Evolutionary conservation across 2,797 vertebrate genomes (phyloP).

Genomic region (Tragelaphus eurycerus): DNA sequence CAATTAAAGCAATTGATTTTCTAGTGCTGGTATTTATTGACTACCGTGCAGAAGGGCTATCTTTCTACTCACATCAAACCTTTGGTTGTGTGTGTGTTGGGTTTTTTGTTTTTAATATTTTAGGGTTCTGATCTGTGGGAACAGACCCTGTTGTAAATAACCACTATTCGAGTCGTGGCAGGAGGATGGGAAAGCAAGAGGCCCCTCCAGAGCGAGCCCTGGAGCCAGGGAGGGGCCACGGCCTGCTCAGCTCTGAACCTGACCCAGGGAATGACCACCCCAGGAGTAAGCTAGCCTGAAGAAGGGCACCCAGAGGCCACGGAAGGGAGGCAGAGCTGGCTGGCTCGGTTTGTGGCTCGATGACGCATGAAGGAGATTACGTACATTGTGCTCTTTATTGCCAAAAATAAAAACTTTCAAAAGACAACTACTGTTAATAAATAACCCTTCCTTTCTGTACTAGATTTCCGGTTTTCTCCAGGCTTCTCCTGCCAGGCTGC

Average conservation of each 20-base stretch:
- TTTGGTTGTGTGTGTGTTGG: conserved; percentile 53
- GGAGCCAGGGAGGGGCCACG: not conserved
- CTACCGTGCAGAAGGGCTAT: conserved; percentile 86
- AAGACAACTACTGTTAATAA: conserved; percentile 78
- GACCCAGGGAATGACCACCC: not conserved
- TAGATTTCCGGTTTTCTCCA: not conserved
- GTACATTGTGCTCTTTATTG: conserved; percentile 80
- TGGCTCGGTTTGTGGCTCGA: conserved; percentile 56
- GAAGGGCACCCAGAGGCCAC: not conserved
- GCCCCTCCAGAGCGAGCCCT: not conserved
- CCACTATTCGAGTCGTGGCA: conserved; percentile 73
- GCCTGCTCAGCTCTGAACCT: not conserved
- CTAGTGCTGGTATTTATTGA: conserved; percentile 86
- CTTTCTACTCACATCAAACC: conserved; percentile 82
- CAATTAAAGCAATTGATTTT: conserved; percentile 84
- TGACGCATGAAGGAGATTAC: conserved; percentile 77
- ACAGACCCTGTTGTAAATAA: conserved; percentile 82
- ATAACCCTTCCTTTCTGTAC: conserved; percentile 75
- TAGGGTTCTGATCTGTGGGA: conserved; percentile 62
- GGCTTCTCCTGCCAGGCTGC: not conserved
- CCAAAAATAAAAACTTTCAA: conserved; percentile 81
- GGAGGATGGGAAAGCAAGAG: conserved; percentile 20
- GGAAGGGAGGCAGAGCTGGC: conserved; percentile 2
- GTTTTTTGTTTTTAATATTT: conserved; percentile 62
- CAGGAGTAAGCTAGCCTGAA: not conserved